Base-by-base conservation (phyloP, 2,797 vertebrate genomes). In the Synanceia verrucosa region DNA sequence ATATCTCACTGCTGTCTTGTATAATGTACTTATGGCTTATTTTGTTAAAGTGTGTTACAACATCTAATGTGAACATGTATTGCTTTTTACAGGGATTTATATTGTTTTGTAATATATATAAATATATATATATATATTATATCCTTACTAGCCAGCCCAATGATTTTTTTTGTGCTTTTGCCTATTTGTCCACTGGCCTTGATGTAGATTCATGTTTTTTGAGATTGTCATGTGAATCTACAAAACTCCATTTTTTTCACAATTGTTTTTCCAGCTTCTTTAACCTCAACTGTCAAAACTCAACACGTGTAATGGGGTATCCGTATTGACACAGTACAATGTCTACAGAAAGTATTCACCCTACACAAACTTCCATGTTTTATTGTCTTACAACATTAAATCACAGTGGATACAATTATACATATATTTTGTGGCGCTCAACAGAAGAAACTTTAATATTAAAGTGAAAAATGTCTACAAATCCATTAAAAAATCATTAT, bases 61-160 rank as follows among this genome's bases (percentile, higher is more conserved):
- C 89, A 93, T 91, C 86, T 91, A 93, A 93, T 94, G 94, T 95
- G 93, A 94, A 94, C 90, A 90, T 92, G 92, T 87, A 89, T 93
- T 93, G 92, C 91, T 94, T 94, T 93, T 91, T 92, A 92, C 90
- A 91, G 94, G 91, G 91, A 93, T 94, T 94, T 93, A 82, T 94
- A 93, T 93, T 91, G 90, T 93, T 94, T 93, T 94, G 89, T 93
- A 89, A 89, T 86, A 91, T 92, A 92, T 79, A 90, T 82, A 72
- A 87, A 90, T 89, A 92, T 76, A 69, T 68, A 85, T 82, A 92
- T 82, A 75, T 88, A 90, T 88, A 93, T 72, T 70, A 86, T 89
- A 86, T 86, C 73, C 82, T 83, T 82, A 81, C 77, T 90, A 89
- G 74, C 82, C 80, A 76, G 43, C 73, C n/a, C 72, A 62, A 74